A percentile compares a stretch with the other conserved stretches of the same genome.
Evolutionary conservation across 2,888 invertebrate species (phyloP).

Genomic region (Euproctis similis): DNA sequence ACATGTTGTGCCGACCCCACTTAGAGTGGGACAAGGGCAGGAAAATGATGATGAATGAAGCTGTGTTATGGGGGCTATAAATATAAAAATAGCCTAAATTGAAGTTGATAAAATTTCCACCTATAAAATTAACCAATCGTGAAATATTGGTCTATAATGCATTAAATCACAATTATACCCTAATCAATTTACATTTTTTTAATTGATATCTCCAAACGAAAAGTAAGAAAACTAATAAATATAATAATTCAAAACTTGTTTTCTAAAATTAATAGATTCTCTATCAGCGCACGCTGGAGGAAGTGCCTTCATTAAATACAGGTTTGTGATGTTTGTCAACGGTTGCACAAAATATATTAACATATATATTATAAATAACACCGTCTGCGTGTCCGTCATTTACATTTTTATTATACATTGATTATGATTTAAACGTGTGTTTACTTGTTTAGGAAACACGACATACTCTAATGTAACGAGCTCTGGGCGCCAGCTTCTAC

Average conservation of each 20-base stretch:
- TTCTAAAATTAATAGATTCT: constrained; percentile 9
- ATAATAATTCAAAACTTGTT: constrained; percentile 11
- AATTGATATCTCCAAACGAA: no score
- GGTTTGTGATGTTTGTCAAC: constrained; percentile 13
- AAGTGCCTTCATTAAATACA: constrained; percentile 4
- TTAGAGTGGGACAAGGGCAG: no score
- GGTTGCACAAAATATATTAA: constrained; percentile 21
- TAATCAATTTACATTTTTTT: no score
- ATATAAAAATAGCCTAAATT: no score
- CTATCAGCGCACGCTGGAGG: constrained; percentile 13
- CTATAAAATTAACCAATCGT: no score
- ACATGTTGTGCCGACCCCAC: no score
- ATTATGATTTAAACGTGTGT: constrained; percentile 16
- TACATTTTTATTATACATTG: constrained; percentile 26
- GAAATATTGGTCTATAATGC: no score
- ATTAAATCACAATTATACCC: no score
- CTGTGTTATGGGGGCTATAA: no score
- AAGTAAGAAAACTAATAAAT: no score
- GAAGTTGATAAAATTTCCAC: no score
- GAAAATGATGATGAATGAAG: no score
- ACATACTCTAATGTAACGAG: constrained; percentile 1
- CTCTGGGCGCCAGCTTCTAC: constrained; percentile 1
- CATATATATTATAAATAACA: constrained; percentile 20
- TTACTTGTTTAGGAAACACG: constrained; percentile 11
- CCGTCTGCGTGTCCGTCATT: constrained; percentile 13